Evolutionary conservation across 2,797 vertebrate genomes (phyloP).

Genomic region (Paratrypauchen microcephalus): DNA sequence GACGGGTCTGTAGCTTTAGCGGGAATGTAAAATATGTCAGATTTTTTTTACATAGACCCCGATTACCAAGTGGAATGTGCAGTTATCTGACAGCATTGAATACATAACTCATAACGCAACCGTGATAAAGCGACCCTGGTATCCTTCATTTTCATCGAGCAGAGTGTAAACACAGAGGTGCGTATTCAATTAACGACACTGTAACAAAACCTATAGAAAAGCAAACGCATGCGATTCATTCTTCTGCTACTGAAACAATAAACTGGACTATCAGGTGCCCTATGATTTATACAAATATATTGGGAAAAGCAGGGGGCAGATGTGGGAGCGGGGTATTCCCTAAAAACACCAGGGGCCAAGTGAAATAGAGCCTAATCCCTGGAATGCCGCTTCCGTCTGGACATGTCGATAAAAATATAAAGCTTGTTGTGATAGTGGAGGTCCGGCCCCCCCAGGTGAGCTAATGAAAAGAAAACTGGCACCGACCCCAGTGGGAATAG

Average conservation of each 20-base stretch:
- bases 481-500: conserved; percentile 58
- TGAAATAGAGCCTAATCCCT: conserved; percentile 80
- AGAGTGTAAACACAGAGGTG: conserved; percentile 26
- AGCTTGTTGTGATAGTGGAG: conserved; percentile 76
- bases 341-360: conserved; percentile 74
- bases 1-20: conserved; percentile 6
- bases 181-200: conserved; percentile 21
- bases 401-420: conserved; percentile 76
- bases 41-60: conserved; percentile 15
- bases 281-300: conserved; percentile 35
- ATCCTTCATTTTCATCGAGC: conserved; percentile 36
- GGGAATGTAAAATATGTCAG: conserved; percentile 14
- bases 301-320: conserved; percentile 11
- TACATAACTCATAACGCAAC: conserved; percentile 29
- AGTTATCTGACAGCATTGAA: conserved; percentile 34
- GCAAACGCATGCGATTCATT: conserved; percentile 41
- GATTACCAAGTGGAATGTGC: conserved; percentile 10
- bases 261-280: conserved; percentile 29
- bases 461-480: conserved; percentile 77
- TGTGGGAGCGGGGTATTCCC: conserved; percentile 59
- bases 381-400: conserved; percentile 78
- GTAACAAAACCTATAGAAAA: conserved; percentile 23
- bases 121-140: conserved; percentile 26
- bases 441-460: conserved; percentile 61
- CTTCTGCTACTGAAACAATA: conserved; percentile 30